Evolutionary conservation across 2,888 invertebrate genomes (phyloP).

Genomic region (Spisula solida): DNA sequence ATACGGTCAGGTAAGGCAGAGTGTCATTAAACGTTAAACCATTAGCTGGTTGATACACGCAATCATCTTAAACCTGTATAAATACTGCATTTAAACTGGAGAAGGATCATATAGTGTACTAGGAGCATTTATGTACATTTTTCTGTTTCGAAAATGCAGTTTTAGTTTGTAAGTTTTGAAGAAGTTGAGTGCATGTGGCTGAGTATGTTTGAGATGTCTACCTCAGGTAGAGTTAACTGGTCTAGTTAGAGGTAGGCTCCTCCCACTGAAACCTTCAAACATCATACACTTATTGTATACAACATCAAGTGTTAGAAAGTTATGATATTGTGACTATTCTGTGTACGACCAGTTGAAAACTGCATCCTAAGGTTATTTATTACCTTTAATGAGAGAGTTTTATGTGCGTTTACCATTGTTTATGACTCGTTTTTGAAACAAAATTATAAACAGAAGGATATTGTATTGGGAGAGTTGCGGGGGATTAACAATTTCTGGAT

Average conservation of each 20-base stretch:
- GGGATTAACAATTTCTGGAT: slow-evolving; percentile 40
- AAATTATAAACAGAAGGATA: slow-evolving; percentile 40
- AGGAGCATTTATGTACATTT: background rate
- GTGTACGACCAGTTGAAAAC: slow-evolving; percentile 44
- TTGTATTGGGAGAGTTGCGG: slow-evolving; percentile 14
- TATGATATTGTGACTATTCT: slow-evolving; percentile 55
- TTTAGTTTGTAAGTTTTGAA: background rate
- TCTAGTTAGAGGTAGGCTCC: slow-evolving; percentile 55
- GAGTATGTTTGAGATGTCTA: background rate
- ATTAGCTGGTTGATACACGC: background rate
- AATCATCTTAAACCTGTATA: background rate
- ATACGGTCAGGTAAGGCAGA: slow-evolving; percentile 49
- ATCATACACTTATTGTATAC: slow-evolving; percentile 57
- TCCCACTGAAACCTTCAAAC: slow-evolving; percentile 47
- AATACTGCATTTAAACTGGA: background rate
- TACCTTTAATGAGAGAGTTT: slow-evolving; percentile 65
- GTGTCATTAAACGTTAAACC: slow-evolving; percentile 58
- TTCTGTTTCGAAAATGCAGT: background rate
- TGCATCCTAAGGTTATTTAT: slow-evolving; percentile 66
- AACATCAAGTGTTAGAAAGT: slow-evolving; percentile 63
- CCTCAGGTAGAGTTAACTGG: slow-evolving; percentile 42
- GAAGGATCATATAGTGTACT: background rate
- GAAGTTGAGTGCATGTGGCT: background rate
- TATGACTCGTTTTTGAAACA: slow-evolving; percentile 54
- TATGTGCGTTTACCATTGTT: slow-evolving; percentile 70